phyloP scores from a whole-genome alignment of 2,113 vertebrate species.

The Scopus umbretta region DNA sequence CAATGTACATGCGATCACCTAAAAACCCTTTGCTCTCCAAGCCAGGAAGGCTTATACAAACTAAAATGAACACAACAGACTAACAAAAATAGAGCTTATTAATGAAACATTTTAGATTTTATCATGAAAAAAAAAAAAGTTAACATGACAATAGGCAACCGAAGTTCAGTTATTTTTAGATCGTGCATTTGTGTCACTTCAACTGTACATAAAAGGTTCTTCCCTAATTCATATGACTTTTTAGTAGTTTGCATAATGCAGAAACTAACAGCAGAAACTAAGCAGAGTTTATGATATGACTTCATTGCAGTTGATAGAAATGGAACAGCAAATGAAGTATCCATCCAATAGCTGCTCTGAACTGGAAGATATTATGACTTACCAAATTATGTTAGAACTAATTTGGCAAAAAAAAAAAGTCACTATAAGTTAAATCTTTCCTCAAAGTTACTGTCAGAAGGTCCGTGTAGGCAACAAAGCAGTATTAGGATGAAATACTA shows the following conservation, averaged over 20 bases:
- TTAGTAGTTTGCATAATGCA: conserved; percentile 35
- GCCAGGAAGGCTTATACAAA: background rate
- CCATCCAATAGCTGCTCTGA: conserved; percentile 1
- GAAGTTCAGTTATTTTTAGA: conserved; percentile 36
- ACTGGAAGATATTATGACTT: conserved; percentile 23
- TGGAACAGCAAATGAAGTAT: background rate
- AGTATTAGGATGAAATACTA: background rate
- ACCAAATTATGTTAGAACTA: conserved; percentile 19
- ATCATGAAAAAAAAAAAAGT: conserved; percentile 11
- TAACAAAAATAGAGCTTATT: background rate
- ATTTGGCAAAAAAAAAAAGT: background rate
- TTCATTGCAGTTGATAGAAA: conserved; percentile 28
- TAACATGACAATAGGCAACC: background rate
- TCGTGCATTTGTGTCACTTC: conserved; percentile 20
- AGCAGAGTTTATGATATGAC: background rate
- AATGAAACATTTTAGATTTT: conserved; percentile 32
- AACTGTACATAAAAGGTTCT: conserved; percentile 28
- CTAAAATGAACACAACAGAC: background rate
- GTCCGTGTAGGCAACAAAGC: conserved; percentile 10
- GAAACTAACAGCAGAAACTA: background rate
- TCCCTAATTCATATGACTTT: conserved; percentile 44
- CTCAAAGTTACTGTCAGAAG: conserved; percentile 17
- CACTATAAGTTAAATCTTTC: background rate
- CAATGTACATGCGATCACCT: background rate
- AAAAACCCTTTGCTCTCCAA: background rate